Conservation (phyloP, 1,140 invertebrate genomes). For the Panonychus citri region DNA sequence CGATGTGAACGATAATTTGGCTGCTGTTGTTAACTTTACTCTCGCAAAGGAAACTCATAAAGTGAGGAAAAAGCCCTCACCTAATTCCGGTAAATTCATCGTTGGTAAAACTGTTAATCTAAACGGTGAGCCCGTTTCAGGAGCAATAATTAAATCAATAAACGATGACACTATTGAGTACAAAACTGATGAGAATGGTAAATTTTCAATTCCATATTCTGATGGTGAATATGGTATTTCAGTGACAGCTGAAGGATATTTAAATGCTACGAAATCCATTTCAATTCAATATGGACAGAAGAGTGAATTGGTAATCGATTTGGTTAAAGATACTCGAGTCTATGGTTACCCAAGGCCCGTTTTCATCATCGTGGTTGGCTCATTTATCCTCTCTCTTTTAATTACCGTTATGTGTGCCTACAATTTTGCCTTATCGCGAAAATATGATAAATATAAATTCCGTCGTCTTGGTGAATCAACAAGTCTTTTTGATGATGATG, state of each 20-base stretch:
- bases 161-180: neutral
- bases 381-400: neutral
- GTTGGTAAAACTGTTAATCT: neutral
- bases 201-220: neutral
- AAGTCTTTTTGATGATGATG: constrained; percentile 2
- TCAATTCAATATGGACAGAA: neutral
- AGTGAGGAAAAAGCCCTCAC: neutral
- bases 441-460: neutral
- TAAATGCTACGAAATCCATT: neutral
- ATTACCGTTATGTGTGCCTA: neutral
- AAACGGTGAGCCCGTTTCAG: neutral
- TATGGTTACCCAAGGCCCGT: neutral
- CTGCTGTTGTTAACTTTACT: neutral
- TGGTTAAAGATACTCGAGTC: neutral
- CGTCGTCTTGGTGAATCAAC: neutral
- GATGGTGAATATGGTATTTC: neutral
- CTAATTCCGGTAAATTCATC: neutral
- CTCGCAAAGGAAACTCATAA: neutral
- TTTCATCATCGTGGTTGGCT: neutral
- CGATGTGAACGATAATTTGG: neutral
- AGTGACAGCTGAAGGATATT: neutral
- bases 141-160: neutral
- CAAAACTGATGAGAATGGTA: neutral
- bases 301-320: neutral
- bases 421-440: neutral